phyloP scores from a whole-genome alignment of 2,113 vertebrate species.

The Clarias gariepinus region DNA sequence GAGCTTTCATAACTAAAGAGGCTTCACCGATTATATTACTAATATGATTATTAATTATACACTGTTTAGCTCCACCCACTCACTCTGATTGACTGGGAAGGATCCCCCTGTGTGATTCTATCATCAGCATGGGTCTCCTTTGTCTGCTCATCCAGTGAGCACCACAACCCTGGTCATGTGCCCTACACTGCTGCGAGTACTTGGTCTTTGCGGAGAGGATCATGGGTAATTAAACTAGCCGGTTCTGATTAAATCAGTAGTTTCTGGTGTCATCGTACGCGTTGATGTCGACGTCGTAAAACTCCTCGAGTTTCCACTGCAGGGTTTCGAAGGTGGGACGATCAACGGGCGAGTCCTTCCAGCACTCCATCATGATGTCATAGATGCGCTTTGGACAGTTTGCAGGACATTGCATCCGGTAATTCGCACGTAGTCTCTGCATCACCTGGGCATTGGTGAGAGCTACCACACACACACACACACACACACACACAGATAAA shows the following conservation, averaged over 20 bases:
- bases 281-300: constrained; percentile 68
- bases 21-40: neutral
- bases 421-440: constrained; percentile 74
- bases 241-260: constrained; percentile 49
- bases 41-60: neutral
- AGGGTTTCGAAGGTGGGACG: constrained; percentile 86
- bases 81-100: neutral
- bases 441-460: constrained; percentile 81
- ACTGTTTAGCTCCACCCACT: neutral
- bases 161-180: neutral
- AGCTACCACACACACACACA: constrained; percentile 63
- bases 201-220: neutral
- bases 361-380: constrained; percentile 85
- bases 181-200: neutral
- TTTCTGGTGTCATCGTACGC: constrained; percentile 61
- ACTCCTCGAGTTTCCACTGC: constrained; percentile 79
- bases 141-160: neutral
- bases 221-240: neutral
- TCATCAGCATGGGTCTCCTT: neutral
- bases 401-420: constrained; percentile 79
- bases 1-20: neutral
- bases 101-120: neutral
- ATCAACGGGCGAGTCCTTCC: constrained; percentile 65
- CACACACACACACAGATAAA: neutral
- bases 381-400: constrained; percentile 78